Evolutionary conservation across 2,797 vertebrate genomes (phyloP).

Genomic region (Bryconaethiops microstoma): DNA sequence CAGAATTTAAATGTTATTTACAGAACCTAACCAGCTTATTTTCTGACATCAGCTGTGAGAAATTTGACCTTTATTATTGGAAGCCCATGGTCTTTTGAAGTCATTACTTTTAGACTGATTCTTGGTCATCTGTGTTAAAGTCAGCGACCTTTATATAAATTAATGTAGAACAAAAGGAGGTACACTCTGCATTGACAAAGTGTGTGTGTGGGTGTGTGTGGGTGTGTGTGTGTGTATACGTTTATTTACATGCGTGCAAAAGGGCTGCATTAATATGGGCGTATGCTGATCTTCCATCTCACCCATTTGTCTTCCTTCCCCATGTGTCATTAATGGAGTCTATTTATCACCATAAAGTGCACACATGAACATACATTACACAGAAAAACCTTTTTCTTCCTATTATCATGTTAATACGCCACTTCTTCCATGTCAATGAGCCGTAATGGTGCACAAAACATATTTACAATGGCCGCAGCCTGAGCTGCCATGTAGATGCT

Average conservation of each 20-base stretch:
- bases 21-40: background rate
- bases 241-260: background rate
- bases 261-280: slow-evolving; percentile 4
- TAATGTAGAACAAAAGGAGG: slow-evolving; percentile 43
- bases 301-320: slow-evolving; percentile 4
- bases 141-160: slow-evolving; percentile 37
- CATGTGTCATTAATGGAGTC: slow-evolving; percentile 8
- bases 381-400: background rate
- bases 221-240: slow-evolving; percentile 27
- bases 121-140: slow-evolving; percentile 34
- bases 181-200: slow-evolving; percentile 8
- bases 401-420: background rate
- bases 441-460: background rate
- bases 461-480: background rate
- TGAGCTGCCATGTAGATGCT: background rate
- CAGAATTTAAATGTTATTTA: background rate
- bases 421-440: background rate
- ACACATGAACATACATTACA: background rate
- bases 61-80: slow-evolving; percentile 9
- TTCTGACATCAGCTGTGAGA: slow-evolving; percentile 17
- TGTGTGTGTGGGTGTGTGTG: slow-evolving; percentile 20
- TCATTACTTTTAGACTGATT: slow-evolving; percentile 27
- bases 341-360: slow-evolving; percentile 13
- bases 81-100: background rate
- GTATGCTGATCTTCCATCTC: slow-evolving; percentile 24